These are phyloP conservation scores for Eristalis arbustorum DNA, from an alignment of 2,888 invertebrate species.

Conservation along the genomic window DNA sequence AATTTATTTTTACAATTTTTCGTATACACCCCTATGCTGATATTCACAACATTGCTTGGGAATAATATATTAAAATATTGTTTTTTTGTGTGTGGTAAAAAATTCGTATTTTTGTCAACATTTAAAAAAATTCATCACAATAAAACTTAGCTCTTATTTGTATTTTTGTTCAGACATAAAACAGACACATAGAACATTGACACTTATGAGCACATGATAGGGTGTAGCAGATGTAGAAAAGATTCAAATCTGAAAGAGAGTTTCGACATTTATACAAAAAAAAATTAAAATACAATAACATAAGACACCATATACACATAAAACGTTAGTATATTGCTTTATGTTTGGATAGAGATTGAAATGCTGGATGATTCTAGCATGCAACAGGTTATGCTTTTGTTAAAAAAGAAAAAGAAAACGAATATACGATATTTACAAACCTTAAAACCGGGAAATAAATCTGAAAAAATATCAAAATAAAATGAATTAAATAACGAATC, in stretches of 20 bases:
- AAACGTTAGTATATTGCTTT: background rate
- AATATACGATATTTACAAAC: background rate
- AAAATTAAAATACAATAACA: conserved; percentile 40
- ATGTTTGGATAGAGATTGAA: background rate
- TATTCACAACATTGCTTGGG: conserved; percentile 61
- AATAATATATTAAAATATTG: conserved; percentile 10
- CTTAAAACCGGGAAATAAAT: background rate
- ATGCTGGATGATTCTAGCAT: conserved; percentile 39
- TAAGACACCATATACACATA: background rate
- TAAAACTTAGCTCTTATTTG: conserved; percentile 6
- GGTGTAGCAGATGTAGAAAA: conserved; percentile 65
- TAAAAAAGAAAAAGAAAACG: background rate
- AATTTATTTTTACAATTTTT: conserved; percentile 60
- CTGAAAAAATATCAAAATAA: conserved; percentile 12
- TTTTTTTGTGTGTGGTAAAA: conserved; percentile 14
- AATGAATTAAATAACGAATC: no score
- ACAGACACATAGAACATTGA: conserved; percentile 65
- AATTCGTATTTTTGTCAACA: conserved; percentile 38
- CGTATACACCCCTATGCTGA: conserved; percentile 34
- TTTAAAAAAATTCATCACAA: conserved; percentile 55
- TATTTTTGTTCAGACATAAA: conserved; percentile 43
- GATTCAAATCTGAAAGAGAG: conserved; percentile 64
- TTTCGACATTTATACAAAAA: conserved; percentile 54
- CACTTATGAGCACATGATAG: conserved; percentile 62
- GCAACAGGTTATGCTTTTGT: background rate